Base-by-base conservation (phyloP, 2,888 invertebrate genomes). In the Diaperis boleti region DNA sequence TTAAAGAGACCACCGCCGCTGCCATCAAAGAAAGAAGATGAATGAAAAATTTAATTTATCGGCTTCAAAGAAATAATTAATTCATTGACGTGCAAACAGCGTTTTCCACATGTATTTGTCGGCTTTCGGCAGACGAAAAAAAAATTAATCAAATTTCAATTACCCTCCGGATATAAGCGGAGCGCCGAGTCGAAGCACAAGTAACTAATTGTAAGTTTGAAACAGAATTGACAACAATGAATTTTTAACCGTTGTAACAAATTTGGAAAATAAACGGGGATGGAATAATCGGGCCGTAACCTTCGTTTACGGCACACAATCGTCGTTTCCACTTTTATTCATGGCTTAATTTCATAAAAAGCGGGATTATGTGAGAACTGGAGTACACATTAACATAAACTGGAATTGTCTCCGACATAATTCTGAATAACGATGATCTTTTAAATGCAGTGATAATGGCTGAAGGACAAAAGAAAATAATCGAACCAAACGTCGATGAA, bases 51-150 rank as follows among this genome's bases (percentile, higher is more conserved):
- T 31, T 11, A 33, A 49, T 17, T 31, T 31, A 35, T 14, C 33
- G 33, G 11, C 31, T 14, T 33, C 35, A 49, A 49, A 18, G 49
- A 49, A 49, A 35, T 33, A 18, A 31, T 49, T 35, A 49, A 49
- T 35, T 35, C 18, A 33, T 35, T 33, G 18, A 15, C 11, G 1
- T 18, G 31, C 49, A 35, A 33, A 18, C 17, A 10, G 33, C 6
- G 15, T 33, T 31, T 31, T 11, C n/a, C 10, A 18, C 20, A n/a
- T 31, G 15, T 47, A 26, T 15, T 15, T 17, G 20, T 20, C 29
- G 11, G 33, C n/a, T 10, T 33, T 33, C 17, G 20, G 14, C 7
- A 33, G 18, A 20, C 42, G 42, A 20, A 42, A 42, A 42, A 42
- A 20, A 42, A 39, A 15, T 39, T 39, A 39, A 39, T 33, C 33